phyloP scores from a whole-genome alignment of 2,888 invertebrate genomes.

The Holacanthella duospinosa region DNA sequence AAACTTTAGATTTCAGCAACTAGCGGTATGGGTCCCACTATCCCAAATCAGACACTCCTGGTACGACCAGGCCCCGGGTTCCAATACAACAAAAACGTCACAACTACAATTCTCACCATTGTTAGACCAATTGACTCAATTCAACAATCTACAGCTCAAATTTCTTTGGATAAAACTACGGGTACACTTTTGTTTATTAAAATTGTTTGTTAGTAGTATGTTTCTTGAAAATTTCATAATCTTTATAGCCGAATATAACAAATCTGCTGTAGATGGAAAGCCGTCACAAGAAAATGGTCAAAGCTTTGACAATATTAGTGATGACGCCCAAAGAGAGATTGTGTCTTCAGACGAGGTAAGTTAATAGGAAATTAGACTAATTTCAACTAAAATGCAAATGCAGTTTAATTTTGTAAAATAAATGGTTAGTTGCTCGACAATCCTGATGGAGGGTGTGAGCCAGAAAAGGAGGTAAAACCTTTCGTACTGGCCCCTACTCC shows the following conservation, averaged over 20 bases:
- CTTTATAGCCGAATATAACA: neutral
- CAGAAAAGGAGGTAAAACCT: neutral
- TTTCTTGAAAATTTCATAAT: neutral
- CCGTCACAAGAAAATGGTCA: neutral
- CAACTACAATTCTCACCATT: constrained; percentile 33
- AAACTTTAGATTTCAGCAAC: neutral
- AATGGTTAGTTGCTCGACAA: neutral
- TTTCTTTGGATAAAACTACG: neutral
- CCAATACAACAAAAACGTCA: constrained; percentile 16
- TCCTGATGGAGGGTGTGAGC: neutral
- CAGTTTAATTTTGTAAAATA: neutral
- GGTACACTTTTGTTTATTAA: neutral
- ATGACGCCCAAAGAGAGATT: neutral
- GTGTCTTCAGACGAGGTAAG: neutral
- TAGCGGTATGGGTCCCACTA: neutral
- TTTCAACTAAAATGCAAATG: neutral
- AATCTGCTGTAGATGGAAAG: neutral
- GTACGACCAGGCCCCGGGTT: constrained; percentile 35
- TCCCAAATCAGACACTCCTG: constrained; percentile 29
- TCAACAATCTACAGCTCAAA: neutral
- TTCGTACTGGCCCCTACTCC: constrained; percentile 79
- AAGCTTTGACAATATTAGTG: neutral
- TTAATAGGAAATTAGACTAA: neutral
- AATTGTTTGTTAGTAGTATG: constrained; percentile 1
- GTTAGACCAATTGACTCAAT: constrained; percentile 30